phyloP scores from a whole-genome alignment of 2,888 invertebrate genomes.

The Dorcus parallelipipedus region DNA sequence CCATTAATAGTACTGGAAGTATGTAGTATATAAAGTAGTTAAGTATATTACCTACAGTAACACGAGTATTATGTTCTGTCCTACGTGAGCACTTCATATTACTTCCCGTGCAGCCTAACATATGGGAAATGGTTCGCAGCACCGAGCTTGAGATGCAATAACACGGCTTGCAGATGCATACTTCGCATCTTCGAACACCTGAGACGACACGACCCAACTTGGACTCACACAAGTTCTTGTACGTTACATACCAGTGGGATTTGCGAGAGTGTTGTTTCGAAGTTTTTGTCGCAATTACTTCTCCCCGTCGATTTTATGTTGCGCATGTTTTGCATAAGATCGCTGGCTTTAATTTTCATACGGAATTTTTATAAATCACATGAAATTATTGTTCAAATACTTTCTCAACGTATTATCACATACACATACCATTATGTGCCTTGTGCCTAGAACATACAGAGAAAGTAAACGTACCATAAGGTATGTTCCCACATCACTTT shows the following conservation, averaged over 20 bases:
- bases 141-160: background rate
- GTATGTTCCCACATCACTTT: too few species aligned
- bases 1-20: too few species aligned
- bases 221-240: background rate
- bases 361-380: too few species aligned
- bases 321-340: too few species aligned
- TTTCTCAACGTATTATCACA: too few species aligned
- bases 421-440: too few species aligned
- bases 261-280: background rate
- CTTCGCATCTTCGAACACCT: background rate
- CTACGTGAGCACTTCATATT: background rate
- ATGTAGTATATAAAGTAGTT: background rate
- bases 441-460: too few species aligned
- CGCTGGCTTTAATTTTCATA: too few species aligned
- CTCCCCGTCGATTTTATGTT: background rate
- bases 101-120: background rate
- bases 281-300: background rate
- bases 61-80: background rate
- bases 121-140: background rate
- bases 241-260: too few species aligned
- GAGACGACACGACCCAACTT: background rate
- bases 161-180: background rate
- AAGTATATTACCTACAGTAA: background rate
- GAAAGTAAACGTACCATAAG: too few species aligned
- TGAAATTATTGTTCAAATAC: too few species aligned